These are phyloP conservation scores for Tor tambroides DNA, from an alignment of 2,113 vertebrate genomes.

Conservation along the genomic window DNA sequence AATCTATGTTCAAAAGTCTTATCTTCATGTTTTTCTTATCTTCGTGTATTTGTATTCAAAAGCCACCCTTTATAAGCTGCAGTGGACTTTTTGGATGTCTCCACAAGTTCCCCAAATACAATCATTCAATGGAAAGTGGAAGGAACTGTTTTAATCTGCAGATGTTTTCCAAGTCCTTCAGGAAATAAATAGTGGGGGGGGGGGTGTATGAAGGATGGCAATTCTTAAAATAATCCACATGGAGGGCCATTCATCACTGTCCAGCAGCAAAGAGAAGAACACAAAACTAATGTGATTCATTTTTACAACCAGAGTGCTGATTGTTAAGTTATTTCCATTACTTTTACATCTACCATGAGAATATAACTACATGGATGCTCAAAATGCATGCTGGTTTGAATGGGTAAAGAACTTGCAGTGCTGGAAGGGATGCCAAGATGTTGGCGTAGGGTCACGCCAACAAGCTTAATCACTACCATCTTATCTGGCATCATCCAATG, in stretches of 20 bases:
- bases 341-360: constrained; percentile 20
- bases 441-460: constrained; percentile 26
- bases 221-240: constrained; percentile 27
- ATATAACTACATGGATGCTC: constrained; percentile 12
- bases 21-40: constrained; percentile 13
- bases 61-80: background rate
- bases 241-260: background rate
- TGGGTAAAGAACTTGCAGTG: constrained; percentile 18
- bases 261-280: background rate
- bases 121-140: constrained; percentile 13
- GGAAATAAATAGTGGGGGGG: background rate
- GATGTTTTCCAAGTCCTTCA: constrained; percentile 30
- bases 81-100: constrained; percentile 1
- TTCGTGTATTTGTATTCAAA: background rate
- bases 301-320: constrained; percentile 15
- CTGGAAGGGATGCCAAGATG: constrained; percentile 6
- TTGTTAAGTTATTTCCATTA: constrained; percentile 41
- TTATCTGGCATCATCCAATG: constrained; percentile 33
- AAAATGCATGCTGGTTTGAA: constrained; percentile 1
- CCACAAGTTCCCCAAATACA: constrained; percentile 6
- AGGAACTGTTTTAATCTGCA: constrained; percentile 21
- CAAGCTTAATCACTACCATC: constrained; percentile 50
- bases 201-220: background rate
- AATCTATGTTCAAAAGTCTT: background rate
- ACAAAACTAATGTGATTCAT: background rate